Base-by-base conservation (phyloP, 2,888 invertebrate species). In the Julus scanicus region DNA sequence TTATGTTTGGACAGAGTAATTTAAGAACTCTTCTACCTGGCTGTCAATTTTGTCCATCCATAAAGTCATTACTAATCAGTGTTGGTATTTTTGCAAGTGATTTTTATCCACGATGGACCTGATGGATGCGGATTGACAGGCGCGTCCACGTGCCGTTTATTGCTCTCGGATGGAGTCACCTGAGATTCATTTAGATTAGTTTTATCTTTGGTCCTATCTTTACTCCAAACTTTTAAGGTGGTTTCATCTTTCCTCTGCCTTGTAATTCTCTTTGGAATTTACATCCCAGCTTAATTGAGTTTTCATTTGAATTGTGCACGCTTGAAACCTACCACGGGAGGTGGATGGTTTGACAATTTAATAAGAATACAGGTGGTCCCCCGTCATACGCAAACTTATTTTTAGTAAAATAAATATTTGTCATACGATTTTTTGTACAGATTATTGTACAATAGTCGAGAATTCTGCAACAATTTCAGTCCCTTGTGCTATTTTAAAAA, bases 121-220 rank as follows among this genome's bases (percentile, higher is more conserved):
- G 63, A 71, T 71, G 63, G 63, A 6, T 20, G 37, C 80, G 37
- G 80, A 80, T 80, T 80, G 80, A 80, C 80, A 80, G 4, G 37
- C 15, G 15, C 80, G 80, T 37, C 80, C 80, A 80, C 80, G 80
- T 37, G 80, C 80, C 80, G 80, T 80, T 80, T 80, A 80, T 80
- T 80, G 80, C 80, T 29, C 71, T 37, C 15, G 13, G 80, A 80
- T 80, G 80, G 80, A 80, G 80, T 80, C 80, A 80, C 37, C 80
- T 37, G 37, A 80, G 80, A 80, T 80, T 80, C 80, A 80, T 80
- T 80, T 80, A 80, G 80, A 80, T 80, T 80, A 80, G 80, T 13
- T 80, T 80, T 80, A 80, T 80, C 80, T 80, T 2, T 13, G 11
- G 29, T 13, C 80, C 80, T 37, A 80, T 80, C 80, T 80, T 80